These are phyloP conservation scores for Deilephila porcellus DNA, from an alignment of 2,888 invertebrate species.

Conservation along the genomic window DNA sequence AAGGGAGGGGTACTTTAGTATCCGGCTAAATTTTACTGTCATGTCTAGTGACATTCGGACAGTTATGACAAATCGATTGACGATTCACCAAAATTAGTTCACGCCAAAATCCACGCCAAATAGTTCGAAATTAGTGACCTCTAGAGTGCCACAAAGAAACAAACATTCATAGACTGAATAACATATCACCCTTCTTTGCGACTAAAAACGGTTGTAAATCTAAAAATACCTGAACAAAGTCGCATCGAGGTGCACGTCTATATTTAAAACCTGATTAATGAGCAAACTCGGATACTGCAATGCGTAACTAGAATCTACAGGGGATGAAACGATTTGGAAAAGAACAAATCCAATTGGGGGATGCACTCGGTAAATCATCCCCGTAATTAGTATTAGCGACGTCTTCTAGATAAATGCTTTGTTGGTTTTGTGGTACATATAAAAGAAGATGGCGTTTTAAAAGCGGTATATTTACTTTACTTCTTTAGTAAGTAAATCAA, in stretches of 20 bases:
- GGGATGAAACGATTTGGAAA: constrained; percentile 34
- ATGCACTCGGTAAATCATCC: constrained; percentile 55
- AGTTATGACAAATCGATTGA: background rate
- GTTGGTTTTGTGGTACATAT: constrained; percentile 35
- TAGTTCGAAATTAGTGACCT: no score
- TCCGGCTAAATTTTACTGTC: no score
- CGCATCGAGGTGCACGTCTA: background rate
- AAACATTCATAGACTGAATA: background rate
- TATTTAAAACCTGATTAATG: background rate
- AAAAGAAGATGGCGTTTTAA: constrained; percentile 27
- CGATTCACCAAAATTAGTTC: background rate
- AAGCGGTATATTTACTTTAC: background rate
- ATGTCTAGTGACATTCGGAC: no score
- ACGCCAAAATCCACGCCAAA: no score
- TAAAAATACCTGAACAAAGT: background rate
- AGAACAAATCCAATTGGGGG: constrained; percentile 48
- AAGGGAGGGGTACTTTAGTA: no score
- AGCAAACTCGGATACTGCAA: background rate
- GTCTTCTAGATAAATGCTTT: constrained; percentile 46
- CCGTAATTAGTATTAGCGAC: constrained; percentile 49
- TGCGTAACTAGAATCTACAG: background rate
- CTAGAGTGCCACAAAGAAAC: no score
- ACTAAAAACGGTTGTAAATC: background rate
- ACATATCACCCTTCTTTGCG: background rate
- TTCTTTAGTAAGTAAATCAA: background rate